Conservation (phyloP, 2,888 invertebrate genomes). For the Blastobasis adustella region DNA sequence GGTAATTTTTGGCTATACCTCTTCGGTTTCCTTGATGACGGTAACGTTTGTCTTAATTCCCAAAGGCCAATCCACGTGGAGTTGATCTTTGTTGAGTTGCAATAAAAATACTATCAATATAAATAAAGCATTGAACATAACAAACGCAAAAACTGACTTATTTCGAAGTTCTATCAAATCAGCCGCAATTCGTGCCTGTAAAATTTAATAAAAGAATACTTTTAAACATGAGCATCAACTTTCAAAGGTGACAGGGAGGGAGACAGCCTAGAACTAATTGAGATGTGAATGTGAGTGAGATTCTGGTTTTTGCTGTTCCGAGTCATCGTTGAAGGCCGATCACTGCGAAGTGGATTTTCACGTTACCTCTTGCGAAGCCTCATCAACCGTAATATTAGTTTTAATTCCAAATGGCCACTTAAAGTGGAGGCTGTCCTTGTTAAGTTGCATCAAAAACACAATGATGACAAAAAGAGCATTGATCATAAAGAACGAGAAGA, state of each 20-base stretch:
- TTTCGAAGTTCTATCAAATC: slow-evolving; percentile 96
- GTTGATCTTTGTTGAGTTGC: slow-evolving; percentile 98
- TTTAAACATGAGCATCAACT: slow-evolving; percentile 55
- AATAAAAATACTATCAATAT: slow-evolving; percentile 98
- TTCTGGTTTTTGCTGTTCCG: slow-evolving; percentile 24
- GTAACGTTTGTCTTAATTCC: slow-evolving; percentile 96
- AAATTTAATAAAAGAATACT: slow-evolving; percentile 65
- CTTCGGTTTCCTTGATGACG: slow-evolving; percentile 92
- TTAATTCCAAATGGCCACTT: slow-evolving; percentile 97
- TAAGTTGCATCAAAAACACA: slow-evolving; percentile 98
- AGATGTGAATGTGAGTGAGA: slow-evolving; percentile 12
- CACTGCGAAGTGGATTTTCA: slow-evolving; percentile 56
- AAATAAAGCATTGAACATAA: slow-evolving; percentile 99
- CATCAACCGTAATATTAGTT: slow-evolving; percentile 94
- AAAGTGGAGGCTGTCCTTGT: slow-evolving; percentile 96
- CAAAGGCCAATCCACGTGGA: slow-evolving; percentile 98
- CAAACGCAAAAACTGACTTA: slow-evolving; percentile 97
- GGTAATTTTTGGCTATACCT: slow-evolving; percentile 80
- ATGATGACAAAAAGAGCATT: slow-evolving; percentile 99
- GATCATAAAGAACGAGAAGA: slow-evolving; percentile 98
- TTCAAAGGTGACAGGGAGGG: slow-evolving; percentile 74
- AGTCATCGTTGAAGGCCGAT: slow-evolving; percentile 70
- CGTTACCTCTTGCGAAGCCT: slow-evolving; percentile 93
- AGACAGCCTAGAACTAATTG: slow-evolving; percentile 17
- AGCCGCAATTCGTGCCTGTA: slow-evolving; percentile 90